phyloP scores from a whole-genome alignment of 2,113 vertebrate species.

The Lophotis ruficrista region DNA sequence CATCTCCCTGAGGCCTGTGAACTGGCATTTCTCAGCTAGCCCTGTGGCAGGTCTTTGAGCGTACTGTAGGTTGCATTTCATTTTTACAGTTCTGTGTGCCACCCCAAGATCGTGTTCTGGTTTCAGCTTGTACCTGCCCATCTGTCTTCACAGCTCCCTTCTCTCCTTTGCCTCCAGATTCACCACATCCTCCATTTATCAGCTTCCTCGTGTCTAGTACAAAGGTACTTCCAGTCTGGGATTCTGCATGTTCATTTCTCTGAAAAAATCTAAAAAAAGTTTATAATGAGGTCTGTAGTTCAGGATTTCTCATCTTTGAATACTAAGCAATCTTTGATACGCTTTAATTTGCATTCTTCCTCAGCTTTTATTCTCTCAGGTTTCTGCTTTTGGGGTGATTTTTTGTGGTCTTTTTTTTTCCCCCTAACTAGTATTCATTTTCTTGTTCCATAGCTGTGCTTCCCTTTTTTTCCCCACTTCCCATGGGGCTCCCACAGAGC shows the following conservation, averaged over 20 bases:
- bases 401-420: not conserved
- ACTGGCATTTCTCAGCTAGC: not conserved
- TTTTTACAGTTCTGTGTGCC: not conserved
- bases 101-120: too few relatives aligned
- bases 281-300: not conserved
- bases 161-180: not conserved
- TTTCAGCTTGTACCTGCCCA: not conserved
- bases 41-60: not conserved
- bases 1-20: not conserved
- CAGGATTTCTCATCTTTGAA: not conserved
- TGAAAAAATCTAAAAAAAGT: not conserved
- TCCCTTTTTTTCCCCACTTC: not conserved
- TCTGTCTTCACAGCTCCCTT: not conserved
- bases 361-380: not conserved
- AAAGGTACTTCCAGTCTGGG: not conserved
- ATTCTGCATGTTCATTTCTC: not conserved
- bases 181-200: not conserved
- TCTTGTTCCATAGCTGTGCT: not conserved
- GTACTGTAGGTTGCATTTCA: not conserved
- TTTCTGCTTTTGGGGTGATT: not conserved
- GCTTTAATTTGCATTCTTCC: not conserved
- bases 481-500: not conserved
- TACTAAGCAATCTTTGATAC: not conserved
- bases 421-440: not conserved
- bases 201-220: not conserved